Base-by-base conservation (phyloP, 2,113 vertebrate genomes). In the Agelaius phoeniceus region DNA sequence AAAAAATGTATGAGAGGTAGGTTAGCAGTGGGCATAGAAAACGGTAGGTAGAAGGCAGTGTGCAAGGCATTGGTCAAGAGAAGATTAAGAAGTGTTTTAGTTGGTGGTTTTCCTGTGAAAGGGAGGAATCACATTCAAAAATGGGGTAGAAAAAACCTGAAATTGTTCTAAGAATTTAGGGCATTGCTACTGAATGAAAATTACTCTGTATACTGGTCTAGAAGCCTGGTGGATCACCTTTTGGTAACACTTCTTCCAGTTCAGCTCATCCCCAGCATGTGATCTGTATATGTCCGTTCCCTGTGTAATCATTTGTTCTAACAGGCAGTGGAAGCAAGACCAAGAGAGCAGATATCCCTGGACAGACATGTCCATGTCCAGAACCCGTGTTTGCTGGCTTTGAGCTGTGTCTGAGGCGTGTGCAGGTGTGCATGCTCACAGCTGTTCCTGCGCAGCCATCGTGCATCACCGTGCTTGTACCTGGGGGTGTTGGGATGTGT, bases 91-190 rank as follows among this genome's bases (percentile, higher is more conserved):
- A 52, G 39, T 1, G 0, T 41, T 87, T 79, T 82, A 19, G 21
- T 37, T 69, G 6, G 19, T 92, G 95, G 87, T 91, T 73, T 85
- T 93, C 30, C 78, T 69, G 33, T 63, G 72, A 28, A 82, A 89
- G 86, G 72, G 48, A 91, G 20, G 33, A 89, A 51, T 87, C 62
- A 59, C 16, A 5, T 74, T 49, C 6, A 84, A 39, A 96, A 96
- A 91, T 23, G 37, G 37, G n/a, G 39, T 75, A 96, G 72, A 68
- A 90, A 92, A 94, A 73, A 9, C 6, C 9, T 52, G 26, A 63
- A 95, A 58, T 80, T 83, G 54, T 84, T 96, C 63, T 82, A 96
- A 90, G 73, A 96, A 76, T 95, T 93, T 74, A 87, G 75, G 87
- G 52, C 84, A 66, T 23, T 83, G 51, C 48, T 91, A 44, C 55